Evolutionary conservation across 2,888 invertebrate species (phyloP).

Genomic region (Phengaris alcon): DNA sequence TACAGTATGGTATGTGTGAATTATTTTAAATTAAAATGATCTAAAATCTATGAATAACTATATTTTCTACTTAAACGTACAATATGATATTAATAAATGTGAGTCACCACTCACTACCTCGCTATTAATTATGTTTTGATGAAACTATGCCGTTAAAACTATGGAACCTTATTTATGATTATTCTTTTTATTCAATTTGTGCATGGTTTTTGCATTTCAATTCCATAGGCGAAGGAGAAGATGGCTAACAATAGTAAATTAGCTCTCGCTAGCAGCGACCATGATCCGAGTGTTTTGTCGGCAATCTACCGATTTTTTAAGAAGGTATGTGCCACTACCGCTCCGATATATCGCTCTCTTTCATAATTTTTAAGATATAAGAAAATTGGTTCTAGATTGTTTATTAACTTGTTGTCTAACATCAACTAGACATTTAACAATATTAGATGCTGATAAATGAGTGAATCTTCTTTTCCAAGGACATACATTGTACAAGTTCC

Average conservation of each 20-base stretch:
- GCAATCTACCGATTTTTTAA: constrained; percentile 82
- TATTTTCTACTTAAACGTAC: neutral
- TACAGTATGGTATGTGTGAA: constrained; percentile 36
- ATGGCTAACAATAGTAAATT: constrained; percentile 70
- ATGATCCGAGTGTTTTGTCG: constrained; percentile 75
- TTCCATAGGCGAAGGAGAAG: constrained; percentile 56
- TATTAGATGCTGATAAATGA: neutral
- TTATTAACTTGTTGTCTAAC: too few species aligned
- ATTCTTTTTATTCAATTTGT: neutral
- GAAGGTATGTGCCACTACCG: constrained; percentile 68
- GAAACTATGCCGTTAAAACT: neutral
- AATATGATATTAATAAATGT: neutral
- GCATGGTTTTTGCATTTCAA: neutral
- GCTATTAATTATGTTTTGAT: neutral
- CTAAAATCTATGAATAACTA: neutral
- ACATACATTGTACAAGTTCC: too few species aligned
- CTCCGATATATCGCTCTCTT: too few species aligned
- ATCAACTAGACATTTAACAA: neutral
- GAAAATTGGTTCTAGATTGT: too few species aligned
- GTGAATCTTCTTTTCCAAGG: neutral
- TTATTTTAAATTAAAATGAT: constrained; percentile 13
- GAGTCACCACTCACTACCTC: constrained; percentile 15
- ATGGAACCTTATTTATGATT: neutral
- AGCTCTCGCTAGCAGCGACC: constrained; percentile 66
- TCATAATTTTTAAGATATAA: too few species aligned